A percentile compares a stretch with the other conserved stretches of the same genome.
Conservation (phyloP, 2,888 invertebrate species). For the Leptinotarsa tumamoca region DNA sequence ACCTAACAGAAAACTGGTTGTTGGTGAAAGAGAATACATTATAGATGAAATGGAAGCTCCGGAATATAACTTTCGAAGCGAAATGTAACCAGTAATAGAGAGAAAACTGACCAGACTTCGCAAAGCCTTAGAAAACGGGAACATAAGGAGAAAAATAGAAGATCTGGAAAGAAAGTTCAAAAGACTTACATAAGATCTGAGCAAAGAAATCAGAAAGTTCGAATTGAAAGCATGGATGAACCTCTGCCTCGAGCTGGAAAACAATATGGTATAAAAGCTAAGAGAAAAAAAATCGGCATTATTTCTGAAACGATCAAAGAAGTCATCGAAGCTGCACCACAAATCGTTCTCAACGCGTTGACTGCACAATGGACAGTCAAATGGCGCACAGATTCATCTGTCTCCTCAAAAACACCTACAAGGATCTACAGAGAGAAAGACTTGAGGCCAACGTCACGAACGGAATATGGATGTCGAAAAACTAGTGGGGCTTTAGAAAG, state of each 20-base stretch:
- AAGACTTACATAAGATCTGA: background rate
- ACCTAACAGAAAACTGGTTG: too few relatives aligned
- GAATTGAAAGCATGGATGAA: background rate
- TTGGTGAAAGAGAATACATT: too few relatives aligned
- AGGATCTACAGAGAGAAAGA: background rate
- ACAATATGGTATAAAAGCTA: background rate
- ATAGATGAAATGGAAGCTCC: background rate
- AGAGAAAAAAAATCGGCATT: slow-evolving; percentile 17
- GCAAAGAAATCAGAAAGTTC: background rate
- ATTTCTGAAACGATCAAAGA: slow-evolving; percentile 16
- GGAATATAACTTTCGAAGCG: background rate
- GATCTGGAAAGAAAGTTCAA: background rate
- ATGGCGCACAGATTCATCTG: too few relatives aligned
- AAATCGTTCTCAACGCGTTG: background rate
- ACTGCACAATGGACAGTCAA: background rate
- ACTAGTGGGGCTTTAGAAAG: background rate
- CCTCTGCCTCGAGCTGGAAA: background rate
- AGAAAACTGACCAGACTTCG: background rate
- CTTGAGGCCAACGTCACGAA: background rate
- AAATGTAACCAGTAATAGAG: background rate
- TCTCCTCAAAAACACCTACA: background rate
- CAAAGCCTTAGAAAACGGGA: background rate
- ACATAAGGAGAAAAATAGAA: background rate
- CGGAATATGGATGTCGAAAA: background rate
- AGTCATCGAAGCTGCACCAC: background rate